Evolutionary conservation across 2,888 invertebrate genomes (phyloP), one percentile per base, ranked within the genome.

Genomic region (Synergus japonicus): DNA sequence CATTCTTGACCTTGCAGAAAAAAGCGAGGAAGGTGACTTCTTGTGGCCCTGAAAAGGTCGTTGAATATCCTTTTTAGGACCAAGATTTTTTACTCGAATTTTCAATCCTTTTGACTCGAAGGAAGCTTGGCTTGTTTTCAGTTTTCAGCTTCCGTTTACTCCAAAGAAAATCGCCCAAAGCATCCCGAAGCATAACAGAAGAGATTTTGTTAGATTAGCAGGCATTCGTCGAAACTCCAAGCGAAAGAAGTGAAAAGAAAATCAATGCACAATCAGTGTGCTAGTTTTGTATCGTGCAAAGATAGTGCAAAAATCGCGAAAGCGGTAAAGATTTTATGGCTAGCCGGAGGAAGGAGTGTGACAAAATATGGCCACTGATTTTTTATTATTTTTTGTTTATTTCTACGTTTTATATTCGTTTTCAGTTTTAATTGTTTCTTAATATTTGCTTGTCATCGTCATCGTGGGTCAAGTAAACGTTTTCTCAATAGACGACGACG

Each of bases 21-120:
- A 90, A 65, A 89, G 83, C 18, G 86, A 83, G 43, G 87, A 82
- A 10, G 90, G 83, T 83, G 88, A 87, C 84, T 89, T 91, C 84
- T 87, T 88, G 83, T 79, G 84, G 76, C 87, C 90, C 92, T 92
- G 91, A 89, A 92, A 92, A 87, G 85, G 82, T 83, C 67, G 81
- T 84, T 46, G 64, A 82, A 80, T n/a, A 77, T 69, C 63, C 49
- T 65, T 76, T 82, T 80, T 79, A 81, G 41, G 79, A 77, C 46
- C 65, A 63, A 78, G 29, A 58, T 37, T 79, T 78, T 79, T 77
- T 8, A 22, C 46, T 77, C 18, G n/a, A 9, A 43, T 79, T 66
- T 63, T n/a, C 60, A 10, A 63, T 63, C 29, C 43, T 44, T 54
- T 49, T 49, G 73, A 73, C 54, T 58, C 29, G 54, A 54, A 22